Evolutionary conservation across 2,888 invertebrate species (phyloP), one percentile per base, ranked within the genome.

Genomic region (Blastobasis adustella): DNA sequence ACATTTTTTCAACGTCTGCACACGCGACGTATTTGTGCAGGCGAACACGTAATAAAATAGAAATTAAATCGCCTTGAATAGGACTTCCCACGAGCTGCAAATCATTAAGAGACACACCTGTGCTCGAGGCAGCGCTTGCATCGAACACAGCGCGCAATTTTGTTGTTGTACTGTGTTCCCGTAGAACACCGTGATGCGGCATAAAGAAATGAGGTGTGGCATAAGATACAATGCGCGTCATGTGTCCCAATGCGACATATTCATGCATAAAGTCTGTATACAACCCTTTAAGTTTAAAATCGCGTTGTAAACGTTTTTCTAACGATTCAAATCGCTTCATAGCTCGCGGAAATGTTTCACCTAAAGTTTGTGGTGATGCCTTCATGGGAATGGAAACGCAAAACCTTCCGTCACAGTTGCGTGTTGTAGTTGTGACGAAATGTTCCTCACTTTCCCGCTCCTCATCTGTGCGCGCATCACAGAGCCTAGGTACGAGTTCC

Each of bases 41-140:
- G 10, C 63, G 37, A 49, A 65, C 64, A 9, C 61, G 50, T n/a
- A 62, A 44, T 10, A 65, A 41, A 39, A 67, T 62, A 4, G 60
- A 46, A 53, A 62, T 51, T 50, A 65, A 23, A 55, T 60, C 57
- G 10, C 58, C 55, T 44, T 66, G 62, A 8, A 65, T 48, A 37
- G 56, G 43, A 5, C 61, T 59, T 1, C 62, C 63, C 0, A 60
- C 51, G 44, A 58, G 5, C 36, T 59, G 57, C 6, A 57, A n/a
- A 10, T 61, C 59, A 52, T 65, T 65, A 6, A 62, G 45, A 36
- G 58, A 57, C 4, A 36, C 36, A n/a, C 54, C 55, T 2, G 56
- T 42, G 7, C 41, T 53, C 1, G 60, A 54, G 0, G 39, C 36
- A 1, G 59, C 56, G 42, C 57, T 55, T 0, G 54, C 57, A 41